A percentile compares a stretch with the other conserved stretches of the same genome.
These are phyloP conservation scores for Branchellion lobata DNA, from an alignment of 2,888 invertebrate genomes.

Conservation along the genomic window DNA sequence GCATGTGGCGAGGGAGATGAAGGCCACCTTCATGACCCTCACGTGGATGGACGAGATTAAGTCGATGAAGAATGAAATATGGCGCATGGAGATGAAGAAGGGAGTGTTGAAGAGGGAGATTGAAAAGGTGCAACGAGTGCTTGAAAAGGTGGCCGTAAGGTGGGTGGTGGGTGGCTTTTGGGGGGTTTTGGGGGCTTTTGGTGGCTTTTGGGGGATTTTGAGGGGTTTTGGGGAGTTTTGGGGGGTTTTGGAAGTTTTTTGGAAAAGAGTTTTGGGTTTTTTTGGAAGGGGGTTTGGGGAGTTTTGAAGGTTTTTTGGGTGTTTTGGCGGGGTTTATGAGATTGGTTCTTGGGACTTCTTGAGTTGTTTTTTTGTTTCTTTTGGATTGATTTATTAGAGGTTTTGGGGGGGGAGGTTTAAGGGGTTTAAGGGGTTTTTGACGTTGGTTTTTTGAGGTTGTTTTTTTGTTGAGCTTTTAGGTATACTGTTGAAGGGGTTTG, in stretches of 20 bases:
- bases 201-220: not conserved
- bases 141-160: slow-evolving; percentile 38
- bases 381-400: too few species aligned
- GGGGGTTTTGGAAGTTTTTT: not conserved
- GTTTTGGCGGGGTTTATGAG: too few species aligned
- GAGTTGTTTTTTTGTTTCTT: too few species aligned
- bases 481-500: too few species aligned
- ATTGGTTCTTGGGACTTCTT: too few species aligned
- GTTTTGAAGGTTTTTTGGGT: not conserved
- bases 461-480: too few species aligned
- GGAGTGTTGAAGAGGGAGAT: slow-evolving; percentile 32
- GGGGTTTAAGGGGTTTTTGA: too few species aligned
- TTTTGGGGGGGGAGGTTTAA: too few species aligned
- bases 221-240: not conserved
- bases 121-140: slow-evolving; percentile 26
- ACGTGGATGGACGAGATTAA: slow-evolving; percentile 38
- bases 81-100: slow-evolving; percentile 31
- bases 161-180: not conserved
- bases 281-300: not conserved
- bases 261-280: not conserved
- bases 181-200: not conserved
- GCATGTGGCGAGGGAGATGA: slow-evolving; percentile 33
- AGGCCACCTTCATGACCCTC: slow-evolving; percentile 22
- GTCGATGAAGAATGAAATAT: slow-evolving; percentile 32
- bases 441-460: too few species aligned